phyloP scores from a whole-genome alignment of 2,113 vertebrate species.

The Mohoua ochrocephala region DNA sequence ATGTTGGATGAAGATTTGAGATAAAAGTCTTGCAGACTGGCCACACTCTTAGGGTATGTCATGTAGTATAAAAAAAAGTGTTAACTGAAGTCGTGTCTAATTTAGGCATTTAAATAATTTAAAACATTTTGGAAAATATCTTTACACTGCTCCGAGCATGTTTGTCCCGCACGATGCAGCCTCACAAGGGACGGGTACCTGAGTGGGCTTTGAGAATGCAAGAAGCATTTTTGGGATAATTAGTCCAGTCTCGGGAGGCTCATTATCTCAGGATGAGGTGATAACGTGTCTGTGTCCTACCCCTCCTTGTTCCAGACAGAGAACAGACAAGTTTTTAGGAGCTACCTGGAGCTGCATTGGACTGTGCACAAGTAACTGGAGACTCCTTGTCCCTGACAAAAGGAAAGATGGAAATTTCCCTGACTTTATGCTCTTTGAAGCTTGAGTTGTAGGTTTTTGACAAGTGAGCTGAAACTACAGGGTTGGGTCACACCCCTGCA shows the following conservation, averaged over 20 bases:
- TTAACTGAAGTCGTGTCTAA: accelerated
- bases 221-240: background rate
- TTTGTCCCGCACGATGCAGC: background rate
- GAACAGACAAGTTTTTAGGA: background rate
- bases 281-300: accelerated
- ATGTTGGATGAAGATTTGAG: background rate
- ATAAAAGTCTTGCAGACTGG: background rate
- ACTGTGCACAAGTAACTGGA: accelerated
- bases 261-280: background rate
- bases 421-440: background rate
- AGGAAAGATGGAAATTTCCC: background rate
- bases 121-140: background rate
- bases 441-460: background rate
- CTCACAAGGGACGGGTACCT: background rate
- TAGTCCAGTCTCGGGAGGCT: background rate
- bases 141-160: background rate
- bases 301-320: background rate
- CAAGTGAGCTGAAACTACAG: background rate
- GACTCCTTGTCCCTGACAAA: background rate
- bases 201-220: background rate
- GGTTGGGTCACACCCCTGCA: background rate
- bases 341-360: background rate
- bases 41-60: background rate
- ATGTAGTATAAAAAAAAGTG: background rate
- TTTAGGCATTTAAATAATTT: background rate